Conservation (phyloP, 2,888 invertebrate species). For the Linnaemya tessellans region DNA sequence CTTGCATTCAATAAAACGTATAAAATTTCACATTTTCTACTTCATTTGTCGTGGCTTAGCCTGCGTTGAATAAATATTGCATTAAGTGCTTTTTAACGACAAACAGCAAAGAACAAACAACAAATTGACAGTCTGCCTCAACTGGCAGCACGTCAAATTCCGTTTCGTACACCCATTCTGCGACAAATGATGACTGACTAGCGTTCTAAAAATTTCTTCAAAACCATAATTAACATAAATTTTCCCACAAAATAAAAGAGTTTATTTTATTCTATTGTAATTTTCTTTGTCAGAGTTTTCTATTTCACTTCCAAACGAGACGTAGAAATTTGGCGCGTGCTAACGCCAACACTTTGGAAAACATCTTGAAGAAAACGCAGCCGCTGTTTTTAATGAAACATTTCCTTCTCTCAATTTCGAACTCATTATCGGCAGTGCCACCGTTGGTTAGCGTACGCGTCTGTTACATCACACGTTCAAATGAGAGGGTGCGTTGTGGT, state of each 20-base stretch:
- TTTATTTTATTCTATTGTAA: conserved; percentile 45
- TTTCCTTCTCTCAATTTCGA: conserved; percentile 22
- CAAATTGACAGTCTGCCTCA: not conserved
- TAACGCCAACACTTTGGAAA: conserved; percentile 67
- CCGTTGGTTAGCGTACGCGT: conserved; percentile 8
- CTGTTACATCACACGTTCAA: conserved; percentile 16
- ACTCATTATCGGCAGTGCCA: conserved; percentile 39
- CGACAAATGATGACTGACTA: conserved; percentile 33
- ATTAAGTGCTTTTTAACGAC: not conserved
- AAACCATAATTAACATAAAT: conserved; percentile 62
- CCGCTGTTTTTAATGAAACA: conserved; percentile 38
- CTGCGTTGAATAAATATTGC: not conserved
- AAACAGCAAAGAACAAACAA: not conserved
- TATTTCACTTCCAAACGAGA: conserved; percentile 23
- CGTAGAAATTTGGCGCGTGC: conserved; percentile 64
- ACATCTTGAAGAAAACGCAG: conserved; percentile 59
- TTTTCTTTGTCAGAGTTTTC: conserved; percentile 6
- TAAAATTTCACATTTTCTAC: not conserved
- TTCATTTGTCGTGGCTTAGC: not conserved
- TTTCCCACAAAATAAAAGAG: conserved; percentile 34
- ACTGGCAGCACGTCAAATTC: not conserved
- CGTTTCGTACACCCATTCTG: conserved; percentile 31
- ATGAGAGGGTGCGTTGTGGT: conserved; percentile 50
- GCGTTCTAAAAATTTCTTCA: conserved; percentile 23
- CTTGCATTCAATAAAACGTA: not conserved